Base-by-base conservation (phyloP, 2,797 vertebrate genomes). In the Oryzias sinensis region DNA sequence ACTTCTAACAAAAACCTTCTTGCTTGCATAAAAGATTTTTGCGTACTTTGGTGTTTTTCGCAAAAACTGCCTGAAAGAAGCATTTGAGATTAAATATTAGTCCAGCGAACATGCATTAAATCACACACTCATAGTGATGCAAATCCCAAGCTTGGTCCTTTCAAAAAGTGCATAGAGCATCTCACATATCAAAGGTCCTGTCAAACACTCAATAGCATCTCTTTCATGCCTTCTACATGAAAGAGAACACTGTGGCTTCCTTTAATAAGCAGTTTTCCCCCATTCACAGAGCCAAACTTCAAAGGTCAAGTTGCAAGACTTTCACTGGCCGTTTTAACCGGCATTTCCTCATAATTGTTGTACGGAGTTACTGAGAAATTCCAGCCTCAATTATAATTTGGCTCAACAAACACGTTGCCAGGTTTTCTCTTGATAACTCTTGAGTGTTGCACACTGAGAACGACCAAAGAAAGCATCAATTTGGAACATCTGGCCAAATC, bases 111-210 rank as follows among this genome's bases (percentile, higher is more conserved):
- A 22, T 57, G 62, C 84, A 82, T 86, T 77, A 86, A 83, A 87
- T 79, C 53, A 2, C 56, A 59, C 62, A 27, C 52, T 68, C 83
- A 78, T 64, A 79, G 83, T n/a, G 27, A 45, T 17, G 27, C n/a
- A 40, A 42, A 90, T 86, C 77, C 77, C 70, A 66, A 78, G 73
- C 81, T 74, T 70, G 72, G 83, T 87, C 80, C 79, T 82, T 87
- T 87, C 84, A 86, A 37, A 78, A 78, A 76, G 52, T 20, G 63
- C 70, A 77, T 43, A 61, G 62, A 57, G 70, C 74, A 63, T 84
- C 89, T 91, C 90, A 70, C 64, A 92, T 90, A 91, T 92, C 90
- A 91, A 91, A 92, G 87, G 83, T 82, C 79, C 79, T 57, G 74
- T 77, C 74, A 64, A 81, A 88, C 85, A 78, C 77, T 87, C 74